These are phyloP conservation scores for Salpingus planirostris DNA, from an alignment of 2,888 invertebrate species.

Conservation along the genomic window DNA sequence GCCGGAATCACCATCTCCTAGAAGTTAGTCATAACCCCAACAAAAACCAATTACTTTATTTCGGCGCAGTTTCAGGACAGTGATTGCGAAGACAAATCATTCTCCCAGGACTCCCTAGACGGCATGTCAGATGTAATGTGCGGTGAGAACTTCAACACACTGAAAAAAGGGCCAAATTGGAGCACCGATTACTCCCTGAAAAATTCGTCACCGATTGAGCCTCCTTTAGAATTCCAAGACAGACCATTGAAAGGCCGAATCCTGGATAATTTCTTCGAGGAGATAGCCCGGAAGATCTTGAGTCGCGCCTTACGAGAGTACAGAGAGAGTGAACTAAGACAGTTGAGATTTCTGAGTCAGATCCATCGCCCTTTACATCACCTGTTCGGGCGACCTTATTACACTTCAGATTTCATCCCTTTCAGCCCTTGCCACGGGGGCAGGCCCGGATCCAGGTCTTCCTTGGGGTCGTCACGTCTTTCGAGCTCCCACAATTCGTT, in stretches of 20 bases:
- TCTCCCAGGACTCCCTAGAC: constrained; percentile 70
- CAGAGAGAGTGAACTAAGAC: constrained; percentile 31
- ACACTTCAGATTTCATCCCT: constrained; percentile 51
- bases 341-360: constrained; percentile 16
- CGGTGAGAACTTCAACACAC: constrained; percentile 72
- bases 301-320: constrained; percentile 45
- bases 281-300: constrained; percentile 42
- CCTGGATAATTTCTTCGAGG: constrained; percentile 42
- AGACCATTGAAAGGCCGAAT: not conserved
- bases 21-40: constrained; percentile 47
- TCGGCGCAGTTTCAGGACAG: constrained; percentile 61
- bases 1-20: constrained; percentile 56
- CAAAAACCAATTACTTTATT: not conserved
- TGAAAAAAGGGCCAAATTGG: constrained; percentile 67
- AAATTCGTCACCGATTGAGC: constrained; percentile 61
- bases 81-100: constrained; percentile 67
- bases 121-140: constrained; percentile 68
- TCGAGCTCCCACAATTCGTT: constrained; percentile 82
- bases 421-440: constrained; percentile 50
- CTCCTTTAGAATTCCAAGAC: constrained; percentile 72
- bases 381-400: constrained; percentile 37
- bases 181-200: constrained; percentile 45
- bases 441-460: constrained; percentile 61
- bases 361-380: constrained; percentile 18
- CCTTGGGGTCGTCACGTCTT: constrained; percentile 65